Evolutionary conservation across 1,140 invertebrate species (phyloP).

Genomic region (Cyphomyrmex costatus): DNA sequence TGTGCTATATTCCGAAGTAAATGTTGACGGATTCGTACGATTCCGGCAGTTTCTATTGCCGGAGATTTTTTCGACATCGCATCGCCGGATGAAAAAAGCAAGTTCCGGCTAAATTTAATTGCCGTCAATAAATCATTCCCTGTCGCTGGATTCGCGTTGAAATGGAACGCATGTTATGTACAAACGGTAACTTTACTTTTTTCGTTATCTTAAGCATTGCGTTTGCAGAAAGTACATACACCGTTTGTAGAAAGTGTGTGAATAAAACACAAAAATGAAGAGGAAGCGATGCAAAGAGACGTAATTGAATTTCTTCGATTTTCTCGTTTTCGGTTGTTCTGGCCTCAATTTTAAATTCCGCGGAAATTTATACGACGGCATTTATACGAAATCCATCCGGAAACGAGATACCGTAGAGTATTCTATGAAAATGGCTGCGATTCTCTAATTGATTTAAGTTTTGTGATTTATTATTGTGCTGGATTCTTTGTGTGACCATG

Average conservation of each 20-base stretch:
- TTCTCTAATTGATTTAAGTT: conserved; percentile 41
- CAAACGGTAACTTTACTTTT: conserved; percentile 13
- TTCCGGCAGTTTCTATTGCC: conserved; percentile 18
- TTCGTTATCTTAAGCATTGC: not conserved
- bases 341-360: conserved; percentile 32
- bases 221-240: not conserved
- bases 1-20: not conserved
- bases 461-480: not conserved
- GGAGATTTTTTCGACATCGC: not conserved
- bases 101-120: conserved; percentile 44
- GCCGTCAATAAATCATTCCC: conserved; percentile 27
- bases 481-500: not conserved
- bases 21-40: not conserved
- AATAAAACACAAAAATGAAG: not conserved
- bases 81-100: not conserved
- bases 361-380: conserved; percentile 25
- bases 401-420: conserved; percentile 4
- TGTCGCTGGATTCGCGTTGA: not conserved
- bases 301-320: conserved; percentile 46
- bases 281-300: not conserved
- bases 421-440: conserved; percentile 10
- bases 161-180: not conserved
- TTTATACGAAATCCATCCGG: conserved; percentile 18
- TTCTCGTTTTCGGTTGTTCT: conserved; percentile 28
- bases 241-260: conserved; percentile 9